Evolutionary conservation across 2,113 vertebrate species (phyloP), one percentile per base, ranked within the genome.

Genomic region (Eublepharis macularius): DNA sequence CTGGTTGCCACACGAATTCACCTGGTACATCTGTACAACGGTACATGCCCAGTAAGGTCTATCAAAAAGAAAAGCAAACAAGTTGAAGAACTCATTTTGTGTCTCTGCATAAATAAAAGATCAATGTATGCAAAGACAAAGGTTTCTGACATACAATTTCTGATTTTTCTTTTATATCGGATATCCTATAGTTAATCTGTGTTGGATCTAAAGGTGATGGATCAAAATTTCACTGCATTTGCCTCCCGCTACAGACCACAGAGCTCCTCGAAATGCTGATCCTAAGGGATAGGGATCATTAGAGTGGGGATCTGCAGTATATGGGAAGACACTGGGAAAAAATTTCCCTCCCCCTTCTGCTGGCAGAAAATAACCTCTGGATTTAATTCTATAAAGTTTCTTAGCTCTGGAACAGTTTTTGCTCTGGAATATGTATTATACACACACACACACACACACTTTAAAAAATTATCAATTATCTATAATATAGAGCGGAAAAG

Each of bases 41-140:
- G 93, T 99, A 99, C 98, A 99, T 98, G 10, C 99, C 99, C 32
- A 99, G 94, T 81, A 99, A 94, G 43, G 97, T 97, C 99, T 99
- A 41, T 63, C 0, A 81, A 77, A 19, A 24, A 85, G 51, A 88
- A 24, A 70, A 91, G 85, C 3, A 47, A 11, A 81, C 6, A 19
- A 13, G 34, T 17, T 0, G 43, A 76, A 84, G 29, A 51, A 6
- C 17, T 24, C 47, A 34, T 21, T 4, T 34, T 49, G 39, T 16
- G 69, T 47, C 47, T 39, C 0, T 21, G 8, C 12, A 12, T 32
- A 60, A 69, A 70, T 60, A 77, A 54, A 76, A 54, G 60, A 21
- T 6, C 57, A 60, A 60, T 36, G 51, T 34, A 39, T 72, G 13
- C 36, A 57, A 60, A 34, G 14, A 26, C 11, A 7, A 66, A 47